Conservation (phyloP, 2,797 vertebrate genomes). For the Sphenopsis melanotis region DNA sequence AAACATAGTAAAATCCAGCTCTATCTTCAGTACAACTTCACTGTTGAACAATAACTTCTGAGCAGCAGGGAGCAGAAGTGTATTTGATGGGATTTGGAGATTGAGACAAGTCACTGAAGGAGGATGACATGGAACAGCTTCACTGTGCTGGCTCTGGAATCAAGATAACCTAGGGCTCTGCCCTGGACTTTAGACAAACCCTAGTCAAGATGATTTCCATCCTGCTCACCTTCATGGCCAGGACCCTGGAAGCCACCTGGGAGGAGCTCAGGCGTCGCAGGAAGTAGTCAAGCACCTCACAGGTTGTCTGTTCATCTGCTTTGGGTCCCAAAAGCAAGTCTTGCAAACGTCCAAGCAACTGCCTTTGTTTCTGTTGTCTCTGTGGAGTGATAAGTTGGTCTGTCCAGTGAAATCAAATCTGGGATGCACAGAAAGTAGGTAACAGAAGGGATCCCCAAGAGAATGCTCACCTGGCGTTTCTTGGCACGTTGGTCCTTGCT, state of each 20-base stretch:
- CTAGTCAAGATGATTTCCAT: neutral
- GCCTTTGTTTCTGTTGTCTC: constrained; percentile 96
- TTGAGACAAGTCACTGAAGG: neutral
- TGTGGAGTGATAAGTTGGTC: constrained; percentile 43
- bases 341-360: constrained; percentile 92
- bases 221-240: constrained; percentile 92
- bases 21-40: neutral
- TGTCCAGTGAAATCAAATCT: neutral
- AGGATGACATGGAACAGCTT: neutral
- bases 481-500: constrained; percentile 94
- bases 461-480: constrained; percentile 82
- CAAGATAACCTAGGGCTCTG: neutral
- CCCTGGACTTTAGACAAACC: neutral
- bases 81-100: neutral
- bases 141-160: neutral
- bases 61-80: neutral
- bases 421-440: neutral
- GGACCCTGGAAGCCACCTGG: constrained; percentile 92
- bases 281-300: constrained; percentile 98
- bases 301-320: constrained; percentile 95
- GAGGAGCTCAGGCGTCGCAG: constrained; percentile 93
- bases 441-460: neutral
- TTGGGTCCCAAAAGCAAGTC: constrained; percentile 93
- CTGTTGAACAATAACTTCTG: neutral
- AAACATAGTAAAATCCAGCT: neutral